Evolutionary conservation across 1,140 invertebrate species (phyloP).

Genomic region (Zaprionus inermis): DNA sequence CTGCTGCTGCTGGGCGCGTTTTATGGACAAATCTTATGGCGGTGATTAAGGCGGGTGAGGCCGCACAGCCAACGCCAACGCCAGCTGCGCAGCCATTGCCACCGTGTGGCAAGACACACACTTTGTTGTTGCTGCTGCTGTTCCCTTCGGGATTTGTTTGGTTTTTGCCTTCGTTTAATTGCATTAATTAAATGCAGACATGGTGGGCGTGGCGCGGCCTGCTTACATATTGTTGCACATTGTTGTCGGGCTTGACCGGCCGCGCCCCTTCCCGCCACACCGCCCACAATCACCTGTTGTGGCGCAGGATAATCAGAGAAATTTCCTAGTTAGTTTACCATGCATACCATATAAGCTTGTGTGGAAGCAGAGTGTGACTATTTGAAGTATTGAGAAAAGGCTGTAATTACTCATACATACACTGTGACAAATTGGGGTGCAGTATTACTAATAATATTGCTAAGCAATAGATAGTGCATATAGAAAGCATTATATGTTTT

Average conservation of each 20-base stretch:
- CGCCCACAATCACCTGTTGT: neutral
- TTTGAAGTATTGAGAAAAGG: no score
- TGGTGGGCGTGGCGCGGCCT: constrained; percentile 13
- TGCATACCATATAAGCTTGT: no score
- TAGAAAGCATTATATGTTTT: no score
- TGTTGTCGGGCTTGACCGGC: neutral
- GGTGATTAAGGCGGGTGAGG: constrained; percentile 53
- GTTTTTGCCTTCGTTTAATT: constrained; percentile 51
- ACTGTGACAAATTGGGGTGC: no score
- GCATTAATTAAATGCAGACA: constrained; percentile 51
- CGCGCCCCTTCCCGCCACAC: neutral
- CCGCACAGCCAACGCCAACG: constrained; percentile 41
- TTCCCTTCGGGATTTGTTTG: constrained; percentile 38
- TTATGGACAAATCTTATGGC: constrained; percentile 58
- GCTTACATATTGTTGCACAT: neutral
- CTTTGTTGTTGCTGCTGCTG: constrained; percentile 32
- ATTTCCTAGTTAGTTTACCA: no score
- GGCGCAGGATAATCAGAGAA: neutral
- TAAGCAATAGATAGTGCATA: no score
- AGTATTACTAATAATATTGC: no score
- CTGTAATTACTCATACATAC: no score
- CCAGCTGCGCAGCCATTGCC: constrained; percentile 49
- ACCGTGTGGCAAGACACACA: constrained; percentile 37
- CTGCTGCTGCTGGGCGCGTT: constrained; percentile 38
- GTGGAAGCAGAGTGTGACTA: no score